phyloP scores from a whole-genome alignment of 2,888 invertebrate species.

The Orthosia incerta region DNA sequence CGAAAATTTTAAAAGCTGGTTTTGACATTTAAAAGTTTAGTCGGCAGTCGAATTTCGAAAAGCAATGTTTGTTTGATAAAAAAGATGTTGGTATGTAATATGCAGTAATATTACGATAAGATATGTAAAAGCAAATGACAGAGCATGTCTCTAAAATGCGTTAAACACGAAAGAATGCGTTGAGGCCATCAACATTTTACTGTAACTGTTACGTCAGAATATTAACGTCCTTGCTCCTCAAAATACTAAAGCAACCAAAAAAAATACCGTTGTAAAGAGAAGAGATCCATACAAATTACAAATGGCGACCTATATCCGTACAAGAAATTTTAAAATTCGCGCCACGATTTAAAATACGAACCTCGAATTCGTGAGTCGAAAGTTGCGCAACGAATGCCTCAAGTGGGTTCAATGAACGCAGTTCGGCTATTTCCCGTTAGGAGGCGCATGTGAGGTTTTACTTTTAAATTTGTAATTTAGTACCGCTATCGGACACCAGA shows the following conservation, averaged over 20 bases:
- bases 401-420: conserved; percentile 84
- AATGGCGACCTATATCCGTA: conserved; percentile 77
- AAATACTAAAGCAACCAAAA: conserved; percentile 54
- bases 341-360: conserved; percentile 68
- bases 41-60: conserved; percentile 1
- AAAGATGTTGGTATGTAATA: neutral
- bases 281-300: conserved; percentile 78
- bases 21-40: conserved; percentile 36
- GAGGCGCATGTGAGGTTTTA: conserved; percentile 87
- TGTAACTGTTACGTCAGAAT: conserved; percentile 52
- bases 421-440: conserved; percentile 88
- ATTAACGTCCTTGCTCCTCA: conserved; percentile 64
- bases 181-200: conserved; percentile 45
- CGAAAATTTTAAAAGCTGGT: conserved; percentile 47
- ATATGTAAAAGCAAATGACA: conserved; percentile 27
- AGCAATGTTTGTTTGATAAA: neutral
- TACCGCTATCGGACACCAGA: conserved; percentile 86
- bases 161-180: conserved; percentile 39
- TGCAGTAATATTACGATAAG: conserved; percentile 17
- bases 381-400: conserved; percentile 78
- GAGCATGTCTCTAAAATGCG: conserved; percentile 40
- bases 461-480: conserved; percentile 87
- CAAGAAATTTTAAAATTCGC: conserved; percentile 85
- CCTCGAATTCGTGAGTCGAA: conserved; percentile 68
- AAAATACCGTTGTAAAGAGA: conserved; percentile 63